A percentile compares a stretch with the other conserved stretches of the same genome.
phyloP scores from a whole-genome alignment of 2,113 vertebrate genomes.

The Cyanoliseus patagonus region DNA sequence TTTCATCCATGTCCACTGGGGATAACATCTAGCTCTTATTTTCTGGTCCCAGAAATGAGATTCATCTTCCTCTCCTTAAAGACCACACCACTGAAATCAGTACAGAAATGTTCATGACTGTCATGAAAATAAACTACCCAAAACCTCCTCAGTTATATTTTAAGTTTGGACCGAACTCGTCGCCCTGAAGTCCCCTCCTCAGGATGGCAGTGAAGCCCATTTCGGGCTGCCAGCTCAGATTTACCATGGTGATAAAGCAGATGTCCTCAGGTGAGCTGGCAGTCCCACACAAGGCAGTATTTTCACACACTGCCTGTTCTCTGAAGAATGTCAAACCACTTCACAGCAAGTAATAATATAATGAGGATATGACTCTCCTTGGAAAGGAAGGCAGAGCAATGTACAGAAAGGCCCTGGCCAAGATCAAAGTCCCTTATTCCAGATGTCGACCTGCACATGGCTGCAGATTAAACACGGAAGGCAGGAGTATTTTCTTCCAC shows the following conservation, averaged over 20 bases:
- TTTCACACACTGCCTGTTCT: not conserved
- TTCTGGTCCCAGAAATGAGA: not conserved
- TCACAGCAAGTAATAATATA: not conserved
- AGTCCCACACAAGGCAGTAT: not conserved
- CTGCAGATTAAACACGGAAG: not conserved
- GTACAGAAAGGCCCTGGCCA: not conserved
- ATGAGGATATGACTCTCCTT: not conserved
- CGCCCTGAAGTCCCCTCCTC: not conserved
- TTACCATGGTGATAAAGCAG: not conserved
- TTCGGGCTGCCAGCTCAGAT: not conserved
- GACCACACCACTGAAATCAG: not conserved
- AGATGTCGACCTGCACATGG: not conserved
- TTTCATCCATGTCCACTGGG: not conserved
- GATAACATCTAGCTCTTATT: conserved; percentile 1
- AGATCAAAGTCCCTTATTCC: not conserved
- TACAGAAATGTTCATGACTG: not conserved
- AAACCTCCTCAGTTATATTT: not conserved
- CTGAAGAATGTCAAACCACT: not conserved
- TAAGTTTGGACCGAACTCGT: not conserved
- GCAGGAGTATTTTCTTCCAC: not conserved
- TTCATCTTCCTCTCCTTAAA: conserved; percentile 22
- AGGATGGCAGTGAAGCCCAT: not conserved
- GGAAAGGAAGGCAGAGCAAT: not conserved
- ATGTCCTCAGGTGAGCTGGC: not conserved
- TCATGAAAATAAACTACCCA: not conserved